Percentiles rank a stretch among this genome's conserved stretches.
Evolutionary conservation across 92 coral and sea anemone species (phyloP).

Genomic region (Galaxea fascicularis): DNA sequence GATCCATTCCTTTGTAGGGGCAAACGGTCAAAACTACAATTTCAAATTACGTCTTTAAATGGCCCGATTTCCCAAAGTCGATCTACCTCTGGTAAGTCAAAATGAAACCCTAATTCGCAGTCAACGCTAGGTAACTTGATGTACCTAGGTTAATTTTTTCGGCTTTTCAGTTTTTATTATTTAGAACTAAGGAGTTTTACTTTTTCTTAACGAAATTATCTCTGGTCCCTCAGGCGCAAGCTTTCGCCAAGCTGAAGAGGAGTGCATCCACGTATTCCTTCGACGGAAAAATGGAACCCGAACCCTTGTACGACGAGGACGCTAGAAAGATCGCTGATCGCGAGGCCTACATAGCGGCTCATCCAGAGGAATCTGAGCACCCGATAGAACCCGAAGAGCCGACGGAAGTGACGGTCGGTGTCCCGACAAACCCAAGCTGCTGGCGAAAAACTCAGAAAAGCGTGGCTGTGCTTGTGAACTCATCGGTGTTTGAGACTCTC

Average conservation of each 20-base stretch:
- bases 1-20: no score
- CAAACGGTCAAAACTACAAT: no score
- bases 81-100: no score
- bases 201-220: neutral
- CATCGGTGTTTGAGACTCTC: conserved; percentile 87
- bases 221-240: conserved; percentile 54
- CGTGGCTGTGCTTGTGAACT: conserved; percentile 61
- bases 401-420: conserved; percentile 54
- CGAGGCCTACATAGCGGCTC: conserved; percentile 58
- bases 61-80: no score
- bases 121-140: no score
- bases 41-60: no score
- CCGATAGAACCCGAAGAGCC: conserved; percentile 64
- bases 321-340: conserved; percentile 73
- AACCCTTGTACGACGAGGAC: conserved; percentile 91
- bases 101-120: no score
- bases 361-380: conserved; percentile 61
- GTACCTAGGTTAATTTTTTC: no score
- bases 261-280: conserved; percentile 94
- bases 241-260: conserved; percentile 79
- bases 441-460: conserved; percentile 32
- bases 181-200: no score
- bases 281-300: conserved; percentile 82
- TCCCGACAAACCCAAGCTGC: conserved; percentile 50
- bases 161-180: no score